Percentiles rank a stretch among this genome's conserved stretches.
phyloP scores from a whole-genome alignment of 2,888 invertebrate species.

The Diplolepis rosae region DNA sequence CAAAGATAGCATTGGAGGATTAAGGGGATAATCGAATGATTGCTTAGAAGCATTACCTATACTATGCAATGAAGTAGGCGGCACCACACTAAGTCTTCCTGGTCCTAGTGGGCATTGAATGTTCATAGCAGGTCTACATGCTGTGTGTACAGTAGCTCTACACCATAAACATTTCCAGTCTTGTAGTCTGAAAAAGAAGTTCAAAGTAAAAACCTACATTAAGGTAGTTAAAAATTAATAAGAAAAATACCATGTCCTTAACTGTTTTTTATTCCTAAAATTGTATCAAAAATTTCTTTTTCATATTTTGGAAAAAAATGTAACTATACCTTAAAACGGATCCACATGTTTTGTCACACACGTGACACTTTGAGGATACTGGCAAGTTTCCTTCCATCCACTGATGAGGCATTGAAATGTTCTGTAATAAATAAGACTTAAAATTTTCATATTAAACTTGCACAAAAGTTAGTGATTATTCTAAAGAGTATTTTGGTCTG shows the following conservation, averaged over 20 bases:
- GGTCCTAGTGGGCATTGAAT: constrained; percentile 91
- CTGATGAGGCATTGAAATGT: constrained; percentile 96
- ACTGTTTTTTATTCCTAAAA: too few species aligned
- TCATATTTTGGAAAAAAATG: too few species aligned
- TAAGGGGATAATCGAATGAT: constrained; percentile 4
- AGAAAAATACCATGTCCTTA: too few species aligned
- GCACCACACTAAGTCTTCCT: constrained; percentile 93
- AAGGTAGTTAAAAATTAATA: too few species aligned
- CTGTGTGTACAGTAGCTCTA: constrained; percentile 91
- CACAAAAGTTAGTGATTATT: not conserved
- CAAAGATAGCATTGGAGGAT: not conserved
- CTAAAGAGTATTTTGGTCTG: not conserved
- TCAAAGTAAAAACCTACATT: not conserved
- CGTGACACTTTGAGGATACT: constrained; percentile 92
- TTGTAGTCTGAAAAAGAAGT: constrained; percentile 80
- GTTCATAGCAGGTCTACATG: constrained; percentile 87
- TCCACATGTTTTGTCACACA: constrained; percentile 97
- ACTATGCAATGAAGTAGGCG: constrained; percentile 93
- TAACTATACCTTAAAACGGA: constrained; percentile 86
- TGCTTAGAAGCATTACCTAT: constrained; percentile 75
- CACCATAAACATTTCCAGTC: constrained; percentile 99
- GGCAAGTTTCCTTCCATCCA: constrained; percentile 99
- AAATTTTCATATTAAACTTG: constrained; percentile 22
- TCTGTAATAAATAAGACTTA: constrained; percentile 74
- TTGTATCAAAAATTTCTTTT: too few species aligned